Base-by-base conservation (phyloP, 2,113 vertebrate species). In the Anolis sagrei region DNA sequence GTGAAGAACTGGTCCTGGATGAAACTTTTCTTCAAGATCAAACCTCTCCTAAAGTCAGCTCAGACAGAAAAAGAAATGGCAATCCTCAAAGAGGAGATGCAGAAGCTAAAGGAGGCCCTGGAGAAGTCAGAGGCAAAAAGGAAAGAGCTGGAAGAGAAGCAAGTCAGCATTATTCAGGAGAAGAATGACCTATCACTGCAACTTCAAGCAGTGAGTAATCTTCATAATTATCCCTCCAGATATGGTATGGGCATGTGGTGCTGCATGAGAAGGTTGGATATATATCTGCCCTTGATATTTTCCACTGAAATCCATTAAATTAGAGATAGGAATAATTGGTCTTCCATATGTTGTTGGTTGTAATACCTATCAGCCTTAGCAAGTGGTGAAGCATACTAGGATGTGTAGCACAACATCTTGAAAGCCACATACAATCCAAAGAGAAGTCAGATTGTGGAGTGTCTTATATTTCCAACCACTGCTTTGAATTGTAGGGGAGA, bases 1-100 rank as follows among this genome's bases (percentile, higher is more conserved):
- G 98, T 99, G 85, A 99, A 99, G 92, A 97, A 99, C 87, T 99
- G 98, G 98, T 98, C 97, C 16, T 99, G 98, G 98, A 99, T 99
- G 98, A 98, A 98, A 89, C 97, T 99, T 32, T 99, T 98, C 94
- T 99, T 99, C 92, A 99, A 98, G 94, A 98, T 99, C 93, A 99
- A 99, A 86, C 98, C 98, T 0, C 92, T 99, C 29, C 95, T 99
- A 88, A 98, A 95, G 91, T 99, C 98, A 0, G 98, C 98, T 0
- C 96, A 98, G 94, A 97, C 96, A 0, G 98, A 99, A 92, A 98
- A 99, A 88, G 98, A 99, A 93, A 94, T 99, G 95, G 93, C 95
- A 0, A 93, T 83, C 75, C 93, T 99, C 83, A 97, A 98, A 91
- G 97, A 98, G 27, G 98, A 99, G 92, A 92, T 98, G 76, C 95